phyloP scores from a whole-genome alignment of 2,113 vertebrate species.

The Nyctereutes procyonoides region DNA sequence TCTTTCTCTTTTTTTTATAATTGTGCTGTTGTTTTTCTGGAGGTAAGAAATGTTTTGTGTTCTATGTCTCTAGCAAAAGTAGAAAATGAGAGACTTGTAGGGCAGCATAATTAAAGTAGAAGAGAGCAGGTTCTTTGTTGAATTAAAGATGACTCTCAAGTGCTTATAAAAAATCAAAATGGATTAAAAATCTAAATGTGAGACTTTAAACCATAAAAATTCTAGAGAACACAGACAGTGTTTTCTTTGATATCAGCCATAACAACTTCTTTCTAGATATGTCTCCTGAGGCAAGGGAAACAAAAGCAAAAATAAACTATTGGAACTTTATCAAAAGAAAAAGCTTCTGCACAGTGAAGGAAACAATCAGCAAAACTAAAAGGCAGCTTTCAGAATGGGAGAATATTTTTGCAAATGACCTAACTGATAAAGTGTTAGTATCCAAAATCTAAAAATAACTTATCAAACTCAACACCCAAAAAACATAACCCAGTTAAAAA shows the following conservation, averaged over 20 bases:
- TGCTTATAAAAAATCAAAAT: not conserved
- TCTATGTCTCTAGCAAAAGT: not conserved
- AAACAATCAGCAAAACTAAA: not conserved
- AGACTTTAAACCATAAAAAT: not conserved
- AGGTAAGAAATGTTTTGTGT: not conserved
- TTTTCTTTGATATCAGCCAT: not conserved
- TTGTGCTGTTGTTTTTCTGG: not conserved
- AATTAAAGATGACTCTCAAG: not conserved
- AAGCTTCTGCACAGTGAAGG: not conserved
- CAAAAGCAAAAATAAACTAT: not conserved
- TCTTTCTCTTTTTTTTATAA: not conserved
- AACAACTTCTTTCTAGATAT: not conserved
- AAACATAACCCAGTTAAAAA: not conserved
- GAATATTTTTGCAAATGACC: not conserved
- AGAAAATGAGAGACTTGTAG: not conserved
- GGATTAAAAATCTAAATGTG: not conserved
- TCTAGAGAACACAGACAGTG: not conserved
- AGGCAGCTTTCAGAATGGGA: not conserved
- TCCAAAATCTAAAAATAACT: not conserved
- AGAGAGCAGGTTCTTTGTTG: constrained; percentile 37
- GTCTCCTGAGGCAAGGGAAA: not conserved
- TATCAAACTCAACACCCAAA: not conserved
- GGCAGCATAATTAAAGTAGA: not conserved
- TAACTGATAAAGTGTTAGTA: not conserved
- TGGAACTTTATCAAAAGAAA: not conserved